Base-by-base conservation (phyloP, 2,888 invertebrate genomes). In the Eupeodes latifasciatus region DNA sequence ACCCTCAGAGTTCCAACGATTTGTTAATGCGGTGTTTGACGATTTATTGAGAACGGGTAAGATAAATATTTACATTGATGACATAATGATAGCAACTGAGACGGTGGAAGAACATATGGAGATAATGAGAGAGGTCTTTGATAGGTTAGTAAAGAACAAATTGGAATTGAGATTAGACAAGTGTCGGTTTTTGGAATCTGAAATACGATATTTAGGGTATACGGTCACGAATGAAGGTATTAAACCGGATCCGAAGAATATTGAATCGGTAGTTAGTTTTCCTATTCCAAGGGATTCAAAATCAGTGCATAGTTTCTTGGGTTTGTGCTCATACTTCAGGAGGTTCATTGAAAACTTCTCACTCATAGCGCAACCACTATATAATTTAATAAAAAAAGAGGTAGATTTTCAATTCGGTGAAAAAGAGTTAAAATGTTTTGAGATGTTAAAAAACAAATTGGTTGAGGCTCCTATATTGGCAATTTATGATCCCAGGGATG, bases 261-360 rank as follows among this genome's bases (percentile, higher is more conserved):
- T 82, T 49, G 76, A 90, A 89, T 74, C 55, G 55, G 53, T 91
- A 10, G 27, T 47, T 44, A 75, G 90, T 19, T 90, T 91, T 66
- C 85, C 89, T 7, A 62, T 53, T 27, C 91, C 91, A 7, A 78
- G 62, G 40, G 34, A 51, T 66, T 11, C 44, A 40, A 72, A 78
- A 14, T 19, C 57, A 11, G 83, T 78, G 1, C 78, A 83, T 51
- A 83, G 72, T 66, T 83, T 76, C 36, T 47, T 69, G 12, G 81
- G 76, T 6, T 47, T 80, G 53, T 80, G 79, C 47, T 80, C 62
- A n/a, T 81, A 75, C 44, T 81, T 81, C 49, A 66, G 81, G 40
- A 74, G 47, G 44, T 81, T 81, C 49, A 51, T 81, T 12, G 36
- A 81, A 40, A 49, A 64, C 7, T 75, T 81, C 75, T 75, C 81